These are phyloP conservation scores for Pluvianellus socialis DNA, from an alignment of 2,113 vertebrate genomes.

Conservation along the genomic window DNA sequence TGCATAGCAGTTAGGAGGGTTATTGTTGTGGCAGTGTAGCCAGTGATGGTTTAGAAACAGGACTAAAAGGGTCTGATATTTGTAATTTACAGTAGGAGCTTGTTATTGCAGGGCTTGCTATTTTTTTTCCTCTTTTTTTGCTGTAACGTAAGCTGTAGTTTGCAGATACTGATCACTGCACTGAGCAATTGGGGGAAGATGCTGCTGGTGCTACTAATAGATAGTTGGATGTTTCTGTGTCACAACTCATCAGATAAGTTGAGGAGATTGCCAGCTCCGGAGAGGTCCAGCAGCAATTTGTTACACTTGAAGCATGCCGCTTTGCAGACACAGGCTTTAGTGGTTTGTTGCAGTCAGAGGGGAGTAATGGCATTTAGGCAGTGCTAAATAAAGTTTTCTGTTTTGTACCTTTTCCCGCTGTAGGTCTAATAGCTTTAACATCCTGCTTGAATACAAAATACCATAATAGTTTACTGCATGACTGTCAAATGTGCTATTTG, in stretches of 20 bases:
- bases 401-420: not conserved
- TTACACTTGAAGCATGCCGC: not conserved
- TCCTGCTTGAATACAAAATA: not conserved
- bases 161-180: not conserved
- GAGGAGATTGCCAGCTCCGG: not conserved
- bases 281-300: not conserved
- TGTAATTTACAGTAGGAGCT: not conserved
- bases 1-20: not conserved
- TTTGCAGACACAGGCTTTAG: not conserved
- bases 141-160: not conserved
- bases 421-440: not conserved
- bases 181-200: not conserved
- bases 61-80: not conserved
- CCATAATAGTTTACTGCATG: not conserved
- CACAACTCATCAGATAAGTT: not conserved
- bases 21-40: not conserved
- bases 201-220: not conserved
- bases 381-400: not conserved
- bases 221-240: not conserved
- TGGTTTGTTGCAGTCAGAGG: not conserved
- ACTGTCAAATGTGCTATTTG: not conserved
- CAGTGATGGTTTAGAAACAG: not conserved
- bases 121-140: not conserved
- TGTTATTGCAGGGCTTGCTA: not conserved
- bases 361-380: not conserved